Conservation (phyloP, 2,797 vertebrate genomes). For the Threskiornis aethiopicus region DNA sequence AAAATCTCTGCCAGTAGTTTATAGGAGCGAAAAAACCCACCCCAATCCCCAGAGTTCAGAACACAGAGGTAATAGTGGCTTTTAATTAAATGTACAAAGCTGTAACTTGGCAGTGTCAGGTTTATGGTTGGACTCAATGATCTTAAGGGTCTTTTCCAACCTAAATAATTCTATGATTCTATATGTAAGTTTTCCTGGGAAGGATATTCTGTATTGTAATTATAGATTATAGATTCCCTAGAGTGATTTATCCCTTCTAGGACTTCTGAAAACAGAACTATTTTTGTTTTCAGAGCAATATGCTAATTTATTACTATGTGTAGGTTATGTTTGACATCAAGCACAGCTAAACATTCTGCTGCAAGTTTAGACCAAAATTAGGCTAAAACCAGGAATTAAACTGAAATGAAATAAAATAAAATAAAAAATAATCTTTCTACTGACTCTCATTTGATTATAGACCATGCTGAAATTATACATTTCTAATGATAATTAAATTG, state of each 20-base stretch:
- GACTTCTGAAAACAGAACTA: not conserved
- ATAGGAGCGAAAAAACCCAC: rapidly evolving
- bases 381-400: not conserved
- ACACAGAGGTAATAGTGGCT: not conserved
- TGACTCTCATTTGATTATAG: not conserved
- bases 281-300: not conserved
- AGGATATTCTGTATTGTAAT: not conserved
- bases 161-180: not conserved
- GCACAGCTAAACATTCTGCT: not conserved
- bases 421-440: not conserved
- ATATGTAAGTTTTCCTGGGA: not conserved
- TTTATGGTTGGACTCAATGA: not conserved
- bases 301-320: not conserved
- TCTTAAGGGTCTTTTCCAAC: not conserved
- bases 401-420: not conserved
- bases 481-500: not conserved
- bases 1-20: not conserved
- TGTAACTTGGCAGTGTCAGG: not conserved
- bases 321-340: not conserved
- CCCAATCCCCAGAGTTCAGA: rapidly evolving
- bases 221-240: not conserved
- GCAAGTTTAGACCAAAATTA: not conserved
- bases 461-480: rapidly evolving
- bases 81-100: not conserved
- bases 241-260: not conserved